These are phyloP conservation scores for Coelopa frigida DNA, from an alignment of 1,140 invertebrate genomes.

Conservation along the genomic window DNA sequence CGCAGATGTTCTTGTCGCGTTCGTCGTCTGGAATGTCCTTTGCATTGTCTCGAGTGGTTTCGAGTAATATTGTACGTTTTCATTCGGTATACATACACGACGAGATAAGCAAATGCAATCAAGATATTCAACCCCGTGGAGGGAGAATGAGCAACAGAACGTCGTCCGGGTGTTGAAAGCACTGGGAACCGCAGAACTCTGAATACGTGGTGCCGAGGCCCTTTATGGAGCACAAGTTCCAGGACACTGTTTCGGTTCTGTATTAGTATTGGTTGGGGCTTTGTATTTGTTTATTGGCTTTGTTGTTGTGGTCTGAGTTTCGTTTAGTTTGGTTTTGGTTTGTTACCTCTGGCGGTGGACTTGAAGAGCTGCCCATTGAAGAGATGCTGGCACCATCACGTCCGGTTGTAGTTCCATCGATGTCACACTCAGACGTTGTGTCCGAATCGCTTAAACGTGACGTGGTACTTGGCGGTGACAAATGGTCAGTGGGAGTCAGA, in stretches of 20 bases:
- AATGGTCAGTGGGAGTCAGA: slow-evolving; percentile 72
- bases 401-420: slow-evolving; percentile 61
- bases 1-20: too few species aligned
- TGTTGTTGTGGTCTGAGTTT: slow-evolving; percentile 15
- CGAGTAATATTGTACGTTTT: too few species aligned
- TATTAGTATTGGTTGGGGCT: slow-evolving; percentile 12
- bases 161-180: too few species aligned
- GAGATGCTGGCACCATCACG: slow-evolving; percentile 73
- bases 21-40: too few species aligned
- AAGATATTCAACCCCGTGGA: too few species aligned
- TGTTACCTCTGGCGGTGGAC: slow-evolving; percentile 54
- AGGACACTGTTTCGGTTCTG: slow-evolving; percentile 6
- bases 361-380: slow-evolving; percentile 80
- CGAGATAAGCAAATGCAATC: too few species aligned
- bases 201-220: too few species aligned
- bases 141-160: too few species aligned
- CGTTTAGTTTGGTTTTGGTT: slow-evolving; percentile 18
- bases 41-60: too few species aligned
- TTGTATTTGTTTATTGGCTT: background rate
- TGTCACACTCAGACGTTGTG: slow-evolving; percentile 81
- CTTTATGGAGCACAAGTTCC: too few species aligned
- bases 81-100: too few species aligned
- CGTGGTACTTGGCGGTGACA: slow-evolving; percentile 83
- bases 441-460: slow-evolving; percentile 88
- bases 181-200: too few species aligned